Base-by-base conservation (phyloP, 2,888 invertebrate species). In the Cyrtodaria siliqua region DNA sequence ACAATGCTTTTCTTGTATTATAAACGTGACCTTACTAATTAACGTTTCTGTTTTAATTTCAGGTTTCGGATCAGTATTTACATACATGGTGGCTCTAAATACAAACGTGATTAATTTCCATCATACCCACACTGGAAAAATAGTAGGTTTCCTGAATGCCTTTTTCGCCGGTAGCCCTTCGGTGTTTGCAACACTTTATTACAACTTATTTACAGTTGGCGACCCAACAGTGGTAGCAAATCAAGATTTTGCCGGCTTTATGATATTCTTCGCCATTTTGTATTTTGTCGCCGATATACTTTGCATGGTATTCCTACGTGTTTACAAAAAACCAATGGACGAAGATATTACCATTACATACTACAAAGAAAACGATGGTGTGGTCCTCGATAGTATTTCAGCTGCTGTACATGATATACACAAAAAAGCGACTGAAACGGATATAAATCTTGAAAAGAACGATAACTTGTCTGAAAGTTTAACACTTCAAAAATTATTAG, bases 51-150 rank as follows among this genome's bases (percentile, higher is more conserved):
- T 33, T 33, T 33, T 33, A 4, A 33, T 12, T 33, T 12, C 33
- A 87, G 86, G 85, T n/a, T 63, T 84, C 18, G 86, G 86, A 4
- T 87, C 85, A 0, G 75, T 82, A 2, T 87, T 86, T 49, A 84
- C 83, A 3, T 85, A 85, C 55, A 85, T 85, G 86, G 81, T 81
- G 24, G 85, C 86, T 4, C 62, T 87, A 8, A 85, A 85, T 55
- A 87, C 86, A 6, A 87, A 87, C 52, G 63, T 84, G 18, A 80
- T 83, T 3, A 87, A 87, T 50, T 85, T 87, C 42, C 60, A 74
- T 33, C 52, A 68, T 18, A 76, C 79, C 29, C 79, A 85, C 64
- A 70, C 83, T 1, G 84, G 84, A 1, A 84, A 81, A 67, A 75
- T 85, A 3, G 83, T 85, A 23, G 85, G 86, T 3, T 47, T 84